A percentile compares a stretch with the other conserved stretches of the same genome.
These are phyloP conservation scores for Actinernus sp. DNA, from an alignment of 92 coral and sea anemone genomes.

Conservation along the genomic window DNA sequence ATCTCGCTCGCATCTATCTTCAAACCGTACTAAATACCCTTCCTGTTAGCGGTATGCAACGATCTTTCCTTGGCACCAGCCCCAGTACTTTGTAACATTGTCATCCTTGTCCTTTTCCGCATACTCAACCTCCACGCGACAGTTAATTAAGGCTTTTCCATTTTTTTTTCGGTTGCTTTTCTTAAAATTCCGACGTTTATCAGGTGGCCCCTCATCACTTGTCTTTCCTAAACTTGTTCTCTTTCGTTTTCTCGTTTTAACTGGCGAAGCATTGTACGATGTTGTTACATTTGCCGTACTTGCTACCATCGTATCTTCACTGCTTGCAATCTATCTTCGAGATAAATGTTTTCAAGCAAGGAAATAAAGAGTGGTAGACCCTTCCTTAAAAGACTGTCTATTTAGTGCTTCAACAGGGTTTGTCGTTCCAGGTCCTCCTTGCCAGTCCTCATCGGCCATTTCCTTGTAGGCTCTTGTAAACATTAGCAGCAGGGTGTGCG, in stretches of 20 bases:
- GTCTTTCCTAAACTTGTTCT: slow-evolving; percentile 43
- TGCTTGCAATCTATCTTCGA: slow-evolving; percentile 70
- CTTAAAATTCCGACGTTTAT: too few species aligned
- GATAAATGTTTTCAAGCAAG: slow-evolving; percentile 61
- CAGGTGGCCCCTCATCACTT: too few species aligned
- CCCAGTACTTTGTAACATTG: too few species aligned
- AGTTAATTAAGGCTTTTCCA: too few species aligned
- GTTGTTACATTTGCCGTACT: slow-evolving; percentile 15
- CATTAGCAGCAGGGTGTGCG: slow-evolving; percentile 37
- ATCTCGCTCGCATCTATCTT: too few species aligned
- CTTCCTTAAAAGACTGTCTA: slow-evolving; percentile 50
- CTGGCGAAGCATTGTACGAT: neutral
- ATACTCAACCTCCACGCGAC: too few species aligned
- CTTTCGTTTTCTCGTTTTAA: slow-evolving; percentile 38
- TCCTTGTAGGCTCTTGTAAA: slow-evolving; percentile 51
- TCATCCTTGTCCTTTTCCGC: too few species aligned
- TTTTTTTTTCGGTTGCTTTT: too few species aligned
- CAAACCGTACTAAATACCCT: too few species aligned
- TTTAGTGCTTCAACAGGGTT: slow-evolving; percentile 64
- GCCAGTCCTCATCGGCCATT: slow-evolving; percentile 36
- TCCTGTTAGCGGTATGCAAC: too few species aligned
- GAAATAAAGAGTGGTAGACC: slow-evolving; percentile 25
- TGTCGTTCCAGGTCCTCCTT: slow-evolving; percentile 51
- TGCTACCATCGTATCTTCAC: slow-evolving; percentile 52
- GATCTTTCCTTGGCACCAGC: too few species aligned